phyloP scores from a whole-genome alignment of 2,797 vertebrate species.

The Agapornis canus region DNA sequence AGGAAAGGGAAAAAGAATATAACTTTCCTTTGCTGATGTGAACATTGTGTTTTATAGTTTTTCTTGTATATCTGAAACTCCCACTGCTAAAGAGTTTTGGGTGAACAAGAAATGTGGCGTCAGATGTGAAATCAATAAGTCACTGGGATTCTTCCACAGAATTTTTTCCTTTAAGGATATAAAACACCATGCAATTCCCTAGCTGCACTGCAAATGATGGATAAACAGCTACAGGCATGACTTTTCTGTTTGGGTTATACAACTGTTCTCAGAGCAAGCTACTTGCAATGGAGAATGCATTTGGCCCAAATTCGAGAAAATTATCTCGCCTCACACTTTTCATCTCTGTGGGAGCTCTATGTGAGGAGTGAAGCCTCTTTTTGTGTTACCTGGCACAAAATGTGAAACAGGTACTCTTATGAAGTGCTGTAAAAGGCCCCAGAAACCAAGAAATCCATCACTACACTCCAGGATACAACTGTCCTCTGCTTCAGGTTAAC shows the following conservation, averaged over 20 bases:
- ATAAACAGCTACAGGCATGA: conserved; percentile 40
- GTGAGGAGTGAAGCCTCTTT: conserved; percentile 49
- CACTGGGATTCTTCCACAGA: background rate
- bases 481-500: conserved; percentile 32
- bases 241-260: conserved; percentile 30
- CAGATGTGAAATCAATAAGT: conserved; percentile 23
- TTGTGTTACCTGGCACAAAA: conserved; percentile 56
- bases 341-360: conserved; percentile 44
- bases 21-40: background rate
- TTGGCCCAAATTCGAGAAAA: conserved; percentile 33
- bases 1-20: background rate
- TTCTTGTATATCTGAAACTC: conserved; percentile 21
- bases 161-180: background rate
- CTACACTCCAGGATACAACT: conserved; percentile 26
- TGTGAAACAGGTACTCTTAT: conserved; percentile 25
- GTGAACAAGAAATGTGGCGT: background rate
- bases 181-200: conserved; percentile 12
- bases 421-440: conserved; percentile 11
- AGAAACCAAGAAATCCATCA: conserved; percentile 50
- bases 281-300: conserved; percentile 14
- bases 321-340: conserved; percentile 51
- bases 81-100: background rate
- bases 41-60: background rate
- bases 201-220: background rate
- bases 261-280: background rate